Evolutionary conservation across 2,888 invertebrate genomes (phyloP).

Genomic region (Deilephila elpenor): DNA sequence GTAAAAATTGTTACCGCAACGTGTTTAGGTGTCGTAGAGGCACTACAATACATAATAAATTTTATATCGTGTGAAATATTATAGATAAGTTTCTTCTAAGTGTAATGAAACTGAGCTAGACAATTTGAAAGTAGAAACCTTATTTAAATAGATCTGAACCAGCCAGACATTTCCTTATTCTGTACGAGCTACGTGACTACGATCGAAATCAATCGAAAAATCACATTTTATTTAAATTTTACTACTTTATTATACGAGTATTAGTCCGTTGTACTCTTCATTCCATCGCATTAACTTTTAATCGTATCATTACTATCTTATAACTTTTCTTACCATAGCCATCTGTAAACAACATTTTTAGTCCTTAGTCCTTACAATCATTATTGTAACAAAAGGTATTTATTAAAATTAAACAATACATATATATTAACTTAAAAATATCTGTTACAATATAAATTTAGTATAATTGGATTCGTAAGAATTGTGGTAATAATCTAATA

Average conservation of each 20-base stretch:
- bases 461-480: too few species aligned
- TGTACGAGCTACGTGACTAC: conserved; percentile 41
- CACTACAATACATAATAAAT: conserved; percentile 9
- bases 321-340: too few species aligned
- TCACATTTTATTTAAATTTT: conserved; percentile 28
- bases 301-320: neutral
- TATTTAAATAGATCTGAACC: conserved; percentile 54
- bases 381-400: neutral
- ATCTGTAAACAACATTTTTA: neutral
- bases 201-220: conserved; percentile 39
- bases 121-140: conserved; percentile 43
- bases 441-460: too few species aligned
- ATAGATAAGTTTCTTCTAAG: neutral
- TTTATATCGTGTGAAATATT: neutral
- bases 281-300: neutral
- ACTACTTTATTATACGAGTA: conserved; percentile 3
- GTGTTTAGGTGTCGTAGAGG: conserved; percentile 13
- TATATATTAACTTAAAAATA: too few species aligned
- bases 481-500: too few species aligned
- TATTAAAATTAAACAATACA: too few species aligned
- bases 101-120: conserved; percentile 38
- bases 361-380: neutral
- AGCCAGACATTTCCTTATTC: conserved; percentile 51
- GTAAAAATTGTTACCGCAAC: neutral
- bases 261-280: neutral